Evolutionary conservation across 2,797 vertebrate genomes (phyloP).

Genomic region (Gymnoscopelus microlampas): DNA sequence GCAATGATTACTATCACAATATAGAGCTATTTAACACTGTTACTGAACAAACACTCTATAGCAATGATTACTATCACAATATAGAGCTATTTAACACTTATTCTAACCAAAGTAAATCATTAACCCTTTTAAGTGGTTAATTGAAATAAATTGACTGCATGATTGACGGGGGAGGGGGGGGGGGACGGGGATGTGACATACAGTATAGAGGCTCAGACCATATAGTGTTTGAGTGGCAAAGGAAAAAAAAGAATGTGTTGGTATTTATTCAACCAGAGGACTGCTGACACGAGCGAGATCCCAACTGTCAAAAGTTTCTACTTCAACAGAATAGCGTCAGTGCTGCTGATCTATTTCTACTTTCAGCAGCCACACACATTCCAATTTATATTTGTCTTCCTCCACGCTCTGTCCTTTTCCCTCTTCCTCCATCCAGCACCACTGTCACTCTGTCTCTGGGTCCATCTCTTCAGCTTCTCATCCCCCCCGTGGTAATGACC

Average conservation of each 20-base stretch:
- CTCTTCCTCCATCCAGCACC: conserved; percentile 26
- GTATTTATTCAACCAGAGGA: conserved; percentile 37
- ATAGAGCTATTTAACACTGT: no score
- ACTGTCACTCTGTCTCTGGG: conserved; percentile 66
- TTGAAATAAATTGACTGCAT: no score
- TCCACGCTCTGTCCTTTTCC: conserved; percentile 33
- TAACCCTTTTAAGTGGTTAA: no score
- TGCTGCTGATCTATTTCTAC: conserved; percentile 48
- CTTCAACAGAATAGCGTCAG: conserved; percentile 22
- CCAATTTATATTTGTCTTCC: conserved; percentile 65
- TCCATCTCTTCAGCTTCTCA: conserved; percentile 56
- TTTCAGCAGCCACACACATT: conserved; percentile 53
- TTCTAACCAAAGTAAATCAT: no score
- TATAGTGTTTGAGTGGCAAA: neutral
- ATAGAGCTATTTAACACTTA: no score
- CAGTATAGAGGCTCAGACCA: neutral
- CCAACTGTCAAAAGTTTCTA: conserved; percentile 61
- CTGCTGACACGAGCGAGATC: conserved; percentile 54
- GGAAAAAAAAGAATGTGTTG: neutral
- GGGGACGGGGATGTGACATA: no score
- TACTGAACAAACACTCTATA: no score
- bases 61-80: no score
- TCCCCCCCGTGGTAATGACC: conserved; percentile 78
- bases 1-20: no score
- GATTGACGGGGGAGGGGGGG: no score